Evolutionary conservation across 1,140 invertebrate genomes (phyloP), one percentile per base, ranked within the genome.

Genomic region (Drosophila ogumai): DNA sequence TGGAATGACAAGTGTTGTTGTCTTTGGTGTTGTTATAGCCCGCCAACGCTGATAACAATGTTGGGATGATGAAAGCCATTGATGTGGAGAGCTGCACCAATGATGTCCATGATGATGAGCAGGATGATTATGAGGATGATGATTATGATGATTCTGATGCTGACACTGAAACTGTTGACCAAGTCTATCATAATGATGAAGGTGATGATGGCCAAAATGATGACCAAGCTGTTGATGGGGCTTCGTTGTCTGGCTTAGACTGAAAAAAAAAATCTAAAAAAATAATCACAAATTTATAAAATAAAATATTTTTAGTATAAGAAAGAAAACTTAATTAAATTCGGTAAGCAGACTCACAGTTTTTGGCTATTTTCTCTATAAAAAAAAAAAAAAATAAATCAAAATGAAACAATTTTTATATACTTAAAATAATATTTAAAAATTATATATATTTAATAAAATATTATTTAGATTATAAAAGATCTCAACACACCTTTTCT

Each of bases 51-150:
- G 82, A 87, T 87, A 87, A 87, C 82, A 87, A 87, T 87, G 82
- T 87, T 82, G 84, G 84, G 64, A 72, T 87, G 82, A 87, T 87
- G 82, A 87, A 87, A 87, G 79, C 82, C 82, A 87, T 87, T 82
- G 82, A 86, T 82, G 54, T 56, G 82, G 82, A 75, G 75, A 82
- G 82, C 38, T 81, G 63, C 74, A 67, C 50, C 66, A 56, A 47
- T 50, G 64, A 67, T 13, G 43, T 22, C 10, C 25, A 66, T 54
- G 52, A 55, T 54, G 50, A 32, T 2, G 9, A 32, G 6, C 22
- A 25, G 12, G 31, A 32, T 58, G 31, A 44, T 17, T 34, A 57
- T 34, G 28, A 47, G 6, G 43, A 75, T 34, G 47, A 71, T 19
- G 31, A 34, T 67, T 66, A 64, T 71, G 64, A 71, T 15, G 28